Percentiles rank a stretch among this genome's conserved stretches.
Evolutionary conservation across 2,113 vertebrate genomes (phyloP).

Genomic region (Pandion haliaetus): DNA sequence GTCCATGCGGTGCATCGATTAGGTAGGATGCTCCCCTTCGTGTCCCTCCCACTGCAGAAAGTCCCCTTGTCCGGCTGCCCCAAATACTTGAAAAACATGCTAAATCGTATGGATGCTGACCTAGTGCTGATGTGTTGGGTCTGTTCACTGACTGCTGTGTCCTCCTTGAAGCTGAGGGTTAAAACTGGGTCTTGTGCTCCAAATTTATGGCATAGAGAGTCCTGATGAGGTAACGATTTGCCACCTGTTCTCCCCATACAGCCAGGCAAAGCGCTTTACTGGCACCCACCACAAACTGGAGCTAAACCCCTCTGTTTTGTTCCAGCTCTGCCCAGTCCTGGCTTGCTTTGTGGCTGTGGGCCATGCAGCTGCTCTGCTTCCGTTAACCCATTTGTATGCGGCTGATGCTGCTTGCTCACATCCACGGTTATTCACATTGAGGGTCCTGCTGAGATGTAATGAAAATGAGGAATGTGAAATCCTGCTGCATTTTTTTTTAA

Average conservation of each 20-base stretch:
- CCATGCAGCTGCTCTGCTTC: constrained; percentile 57
- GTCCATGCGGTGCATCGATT: constrained; percentile 92
- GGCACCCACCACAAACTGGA: not conserved
- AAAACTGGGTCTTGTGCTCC: not conserved
- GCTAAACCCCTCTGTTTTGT: not conserved
- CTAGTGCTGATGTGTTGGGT: accelerated
- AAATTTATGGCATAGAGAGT: not conserved
- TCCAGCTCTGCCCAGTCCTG: constrained; percentile 13
- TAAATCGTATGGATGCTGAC: not conserved
- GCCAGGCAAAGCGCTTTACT: not conserved
- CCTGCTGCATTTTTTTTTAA: not conserved
- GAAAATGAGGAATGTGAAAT: not conserved
- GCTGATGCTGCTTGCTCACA: not conserved
- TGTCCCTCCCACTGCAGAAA: not conserved
- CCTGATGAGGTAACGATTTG: not conserved
- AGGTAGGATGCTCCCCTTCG: constrained; percentile 72
- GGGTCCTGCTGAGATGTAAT: not conserved
- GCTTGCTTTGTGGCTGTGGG: constrained; percentile 27
- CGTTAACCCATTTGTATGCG: not conserved
- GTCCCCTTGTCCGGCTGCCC: not conserved
- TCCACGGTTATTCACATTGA: accelerated
- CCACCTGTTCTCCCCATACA: not conserved
- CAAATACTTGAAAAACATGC: not conserved
- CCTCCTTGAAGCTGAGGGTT: not conserved
- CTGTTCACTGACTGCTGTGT: accelerated